Evolutionary conservation across 2,113 vertebrate species (phyloP), one percentile per base, ranked within the genome.

Genomic region (Heliornis fulica): DNA sequence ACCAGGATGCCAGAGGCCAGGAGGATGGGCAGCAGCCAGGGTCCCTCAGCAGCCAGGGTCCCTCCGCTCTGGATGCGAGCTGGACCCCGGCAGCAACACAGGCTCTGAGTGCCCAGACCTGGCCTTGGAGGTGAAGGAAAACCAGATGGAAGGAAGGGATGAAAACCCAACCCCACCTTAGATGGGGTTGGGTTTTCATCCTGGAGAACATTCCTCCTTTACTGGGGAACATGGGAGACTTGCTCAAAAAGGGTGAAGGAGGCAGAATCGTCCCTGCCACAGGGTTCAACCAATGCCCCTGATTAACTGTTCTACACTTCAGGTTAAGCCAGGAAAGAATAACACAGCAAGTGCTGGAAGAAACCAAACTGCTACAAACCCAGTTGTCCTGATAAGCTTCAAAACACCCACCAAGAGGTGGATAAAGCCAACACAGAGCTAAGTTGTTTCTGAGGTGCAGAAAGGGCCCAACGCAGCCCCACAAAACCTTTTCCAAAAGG

Each of bases 131-230:
- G 16, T 28, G 20, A 18, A 6, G 48, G 9, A 6, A n/a, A 76
- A 28, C 22, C 1, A 0, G 2, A 3, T 2, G 0, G 11, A 10
- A 26, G 1, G 2, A 17, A 46, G 51, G 5, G 2, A 2, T 10
- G 28, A 5, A 12, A 32, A 11, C 53, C 53, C 51, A 8, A 7
- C 11, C 59, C 14, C 31, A n/a, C n/a, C n/a, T n/a, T n/a, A n/a
- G n/a, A n/a, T n/a, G n/a, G n/a, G n/a, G n/a, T n/a, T n/a, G n/a
- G n/a, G n/a, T n/a, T n/a, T n/a, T n/a, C n/a, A n/a, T n/a, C n/a
- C n/a, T n/a, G n/a, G n/a, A n/a, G n/a, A n/a, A n/a, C n/a, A n/a
- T n/a, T n/a, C n/a, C n/a, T n/a, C n/a, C n/a, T 32, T 22, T 29
- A 14, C 32, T 53, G 65, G 56, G 34, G 41, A 38, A 34, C 20